Conservation (phyloP, 2,113 vertebrate genomes). For the Cynocephalus volans region DNA sequence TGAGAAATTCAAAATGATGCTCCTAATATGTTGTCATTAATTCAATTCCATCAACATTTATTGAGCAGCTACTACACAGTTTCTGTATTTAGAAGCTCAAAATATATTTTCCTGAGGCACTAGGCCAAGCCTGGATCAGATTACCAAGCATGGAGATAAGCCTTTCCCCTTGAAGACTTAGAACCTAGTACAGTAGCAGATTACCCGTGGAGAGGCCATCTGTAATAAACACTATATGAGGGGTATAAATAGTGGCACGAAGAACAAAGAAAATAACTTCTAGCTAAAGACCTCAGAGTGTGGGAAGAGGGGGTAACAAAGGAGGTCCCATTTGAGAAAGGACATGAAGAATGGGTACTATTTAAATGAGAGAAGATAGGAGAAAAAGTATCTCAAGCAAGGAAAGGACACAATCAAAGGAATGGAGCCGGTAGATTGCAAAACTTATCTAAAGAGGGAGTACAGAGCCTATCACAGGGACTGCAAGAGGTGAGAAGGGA, state of each 20-base stretch:
- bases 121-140: neutral
- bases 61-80: neutral
- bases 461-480: neutral
- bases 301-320: neutral
- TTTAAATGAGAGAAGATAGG: neutral
- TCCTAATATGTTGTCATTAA: neutral
- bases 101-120: neutral
- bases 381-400: neutral
- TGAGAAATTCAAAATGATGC: neutral
- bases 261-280: neutral
- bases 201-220: neutral
- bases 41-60: neutral
- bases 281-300: neutral
- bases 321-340: neutral
- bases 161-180: constrained; percentile 24
- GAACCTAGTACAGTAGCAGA: neutral
- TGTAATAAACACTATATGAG: neutral
- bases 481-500: neutral
- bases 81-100: neutral
- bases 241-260: neutral
- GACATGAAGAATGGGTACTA: neutral
- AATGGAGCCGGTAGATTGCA: neutral
- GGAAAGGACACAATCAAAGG: neutral
- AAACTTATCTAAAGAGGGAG: neutral
- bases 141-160: neutral